Evolutionary conservation across 2,113 vertebrate genomes (phyloP), one percentile per base, ranked within the genome.

Genomic region (Dryoscopus gambensis): DNA sequence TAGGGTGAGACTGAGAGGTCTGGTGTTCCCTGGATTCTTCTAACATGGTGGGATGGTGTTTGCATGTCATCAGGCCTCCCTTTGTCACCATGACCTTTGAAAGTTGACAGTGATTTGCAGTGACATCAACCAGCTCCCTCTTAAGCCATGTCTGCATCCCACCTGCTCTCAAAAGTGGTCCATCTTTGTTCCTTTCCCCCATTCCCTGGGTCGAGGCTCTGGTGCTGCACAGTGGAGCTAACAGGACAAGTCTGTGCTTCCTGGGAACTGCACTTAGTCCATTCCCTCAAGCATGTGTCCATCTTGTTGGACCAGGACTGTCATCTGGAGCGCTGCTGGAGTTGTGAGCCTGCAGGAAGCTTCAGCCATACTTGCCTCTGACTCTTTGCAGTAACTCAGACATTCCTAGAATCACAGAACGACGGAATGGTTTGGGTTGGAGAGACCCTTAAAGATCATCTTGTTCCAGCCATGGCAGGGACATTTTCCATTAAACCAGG

Each of bases 271-370:
- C 33, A 18, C 33, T 18, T 44, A 16, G 7, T 31, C 44, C 0
- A 0, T 73, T 63, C 50, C 10, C 37, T 68, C 8, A 4, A 1
- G 18, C 5, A 2, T 4, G 1, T 37, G 44, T 37, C 25, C 1
- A 0, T 31, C 42, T 10, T 23, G 60, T 50, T 9, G 1, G 17
- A 46, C 11, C 30, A 22, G 40, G 3, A 14, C 27, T 24, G 57
- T 68, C 6, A 1, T 39, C 68, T 27, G 53, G 53, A 80, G 55
- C 0, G 0, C 30, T 64, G 21, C 68, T 18, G 27, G 15, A 21
- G 35, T 15, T 28, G 22, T 47, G 24, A 10, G 47, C 13, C 56
- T 59, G 52, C 20, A 1, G n/a, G 49, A 15, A n/a, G 6, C 80
- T 40, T 68, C 59, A 19, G 15, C 20, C 9, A 3, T 7, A 1